Conservation (phyloP, 2,797 vertebrate genomes). For the Notoglanidium macrostoma region DNA sequence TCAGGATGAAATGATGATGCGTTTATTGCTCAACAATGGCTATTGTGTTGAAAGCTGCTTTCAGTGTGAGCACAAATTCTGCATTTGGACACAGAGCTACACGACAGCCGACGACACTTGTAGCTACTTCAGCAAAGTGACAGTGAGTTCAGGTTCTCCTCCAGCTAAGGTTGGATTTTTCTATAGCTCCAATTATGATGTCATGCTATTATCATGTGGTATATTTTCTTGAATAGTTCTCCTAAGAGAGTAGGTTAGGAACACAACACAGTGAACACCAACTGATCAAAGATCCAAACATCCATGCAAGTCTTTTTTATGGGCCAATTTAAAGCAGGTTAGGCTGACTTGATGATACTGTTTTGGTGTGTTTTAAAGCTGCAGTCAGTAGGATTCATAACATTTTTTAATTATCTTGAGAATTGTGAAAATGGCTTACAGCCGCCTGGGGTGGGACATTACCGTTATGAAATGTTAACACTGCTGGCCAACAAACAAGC, state of each 20-base stretch:
- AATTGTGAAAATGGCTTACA: no score
- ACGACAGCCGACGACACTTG: conserved; percentile 60
- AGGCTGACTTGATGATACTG: not conserved
- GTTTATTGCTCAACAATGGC: conserved; percentile 83
- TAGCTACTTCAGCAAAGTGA: conserved; percentile 54
- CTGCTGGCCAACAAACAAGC: no score
- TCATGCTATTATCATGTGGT: not conserved
- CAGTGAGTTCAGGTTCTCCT: conserved; percentile 61
- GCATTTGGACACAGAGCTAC: conserved; percentile 66
- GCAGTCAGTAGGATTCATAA: no score
- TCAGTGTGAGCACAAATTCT: conserved; percentile 81
- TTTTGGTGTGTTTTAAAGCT: not conserved
- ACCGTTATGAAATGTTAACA: no score
- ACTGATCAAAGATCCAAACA: not conserved
- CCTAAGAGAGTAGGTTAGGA: not conserved
- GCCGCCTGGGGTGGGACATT: no score
- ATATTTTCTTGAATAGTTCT: not conserved
- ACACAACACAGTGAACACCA: not conserved
- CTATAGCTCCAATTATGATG: not conserved
- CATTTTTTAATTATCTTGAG: no score
- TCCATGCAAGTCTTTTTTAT: not conserved
- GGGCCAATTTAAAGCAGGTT: not conserved
- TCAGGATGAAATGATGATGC: conserved; percentile 86
- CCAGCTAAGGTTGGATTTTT: not conserved
- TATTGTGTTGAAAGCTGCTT: conserved; percentile 83